A percentile compares a stretch with the other conserved stretches of the same genome.
Conservation (phyloP, 2,888 invertebrate genomes). For the Oscheius myriophilus region DNA sequence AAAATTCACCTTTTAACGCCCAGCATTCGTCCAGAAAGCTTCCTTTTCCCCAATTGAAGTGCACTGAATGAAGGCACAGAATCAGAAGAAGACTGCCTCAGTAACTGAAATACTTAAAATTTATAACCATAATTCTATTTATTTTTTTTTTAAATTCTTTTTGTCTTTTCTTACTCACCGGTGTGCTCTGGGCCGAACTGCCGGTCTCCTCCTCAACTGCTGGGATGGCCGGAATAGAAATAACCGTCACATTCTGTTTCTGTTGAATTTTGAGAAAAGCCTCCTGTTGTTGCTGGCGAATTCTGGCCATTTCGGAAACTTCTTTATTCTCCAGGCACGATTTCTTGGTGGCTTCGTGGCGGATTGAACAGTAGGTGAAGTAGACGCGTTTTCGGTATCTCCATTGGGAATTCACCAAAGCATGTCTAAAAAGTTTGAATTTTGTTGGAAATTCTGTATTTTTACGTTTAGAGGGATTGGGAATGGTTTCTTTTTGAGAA, state of each 20-base stretch:
- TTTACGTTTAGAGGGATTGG: no score
- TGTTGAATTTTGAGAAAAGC: conserved; percentile 50
- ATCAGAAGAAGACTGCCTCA: no score
- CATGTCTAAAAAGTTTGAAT: conserved; percentile 45
- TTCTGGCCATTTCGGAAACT: conserved; percentile 35
- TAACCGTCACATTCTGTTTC: conserved; percentile 56
- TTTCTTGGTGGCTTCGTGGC: conserved; percentile 51
- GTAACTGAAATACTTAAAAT: no score
- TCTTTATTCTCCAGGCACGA: conserved; percentile 40
- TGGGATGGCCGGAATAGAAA: conserved; percentile 32
- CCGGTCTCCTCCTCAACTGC: conserved; percentile 3
- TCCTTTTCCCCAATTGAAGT: no score
- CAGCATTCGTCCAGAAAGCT: no score
- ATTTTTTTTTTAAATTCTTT: conserved; percentile 2
- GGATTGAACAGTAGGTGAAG: conserved; percentile 69
- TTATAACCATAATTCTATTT: no score
- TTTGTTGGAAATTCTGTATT: no score
- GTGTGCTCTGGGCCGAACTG: not conserved
- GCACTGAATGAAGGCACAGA: no score
- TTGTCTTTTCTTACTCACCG: conserved; percentile 4
- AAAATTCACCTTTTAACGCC: no score
- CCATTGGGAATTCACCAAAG: conserved; percentile 67
- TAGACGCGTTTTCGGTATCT: conserved; percentile 68
- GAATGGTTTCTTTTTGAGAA: no score
- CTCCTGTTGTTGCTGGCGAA: conserved; percentile 48